Conservation (phyloP, 1,140 invertebrate species). For the Limonius californicus region DNA sequence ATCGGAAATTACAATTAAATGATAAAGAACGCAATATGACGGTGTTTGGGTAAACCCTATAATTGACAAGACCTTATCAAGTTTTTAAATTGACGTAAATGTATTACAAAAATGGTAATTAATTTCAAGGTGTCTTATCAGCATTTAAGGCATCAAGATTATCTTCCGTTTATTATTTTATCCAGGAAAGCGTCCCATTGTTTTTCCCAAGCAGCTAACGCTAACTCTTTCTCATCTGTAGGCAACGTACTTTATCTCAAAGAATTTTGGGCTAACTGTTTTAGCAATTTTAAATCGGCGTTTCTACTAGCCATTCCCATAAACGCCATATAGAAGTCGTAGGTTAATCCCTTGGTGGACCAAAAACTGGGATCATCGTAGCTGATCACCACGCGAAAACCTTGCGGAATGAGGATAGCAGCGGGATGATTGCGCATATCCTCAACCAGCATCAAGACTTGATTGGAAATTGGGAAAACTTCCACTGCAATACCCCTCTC, state of each 20-base stretch:
- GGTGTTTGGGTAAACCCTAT: no score
- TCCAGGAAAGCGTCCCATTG: slow-evolving; percentile 41
- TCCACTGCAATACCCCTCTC: slow-evolving; percentile 75
- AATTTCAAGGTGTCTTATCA: no score
- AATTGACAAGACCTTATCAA: no score
- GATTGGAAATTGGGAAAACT: slow-evolving; percentile 74
- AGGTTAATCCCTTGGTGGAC: slow-evolving; percentile 61
- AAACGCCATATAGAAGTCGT: slow-evolving; percentile 72
- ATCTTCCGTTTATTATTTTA: no score
- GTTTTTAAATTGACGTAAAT: no score
- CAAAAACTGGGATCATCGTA: no score
- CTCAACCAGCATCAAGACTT: slow-evolving; percentile 72
- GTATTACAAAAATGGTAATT: no score
- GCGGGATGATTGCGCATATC: slow-evolving; percentile 80
- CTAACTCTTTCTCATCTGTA: slow-evolving; percentile 40
- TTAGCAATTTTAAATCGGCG: slow-evolving; percentile 61
- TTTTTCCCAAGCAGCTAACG: slow-evolving; percentile 35
- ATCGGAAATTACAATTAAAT: no score
- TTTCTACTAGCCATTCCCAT: slow-evolving; percentile 62
- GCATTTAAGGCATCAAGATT: no score
- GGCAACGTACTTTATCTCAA: slow-evolving; percentile 54
- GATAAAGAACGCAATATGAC: no score
- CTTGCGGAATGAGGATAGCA: slow-evolving; percentile 58
- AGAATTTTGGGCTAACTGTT: slow-evolving; percentile 67
- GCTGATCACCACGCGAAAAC: slow-evolving; percentile 58